Percentiles rank a stretch among this genome's conserved stretches.
phyloP scores from a whole-genome alignment of 1,140 invertebrate species.

The Marisa cornuarietis region DNA sequence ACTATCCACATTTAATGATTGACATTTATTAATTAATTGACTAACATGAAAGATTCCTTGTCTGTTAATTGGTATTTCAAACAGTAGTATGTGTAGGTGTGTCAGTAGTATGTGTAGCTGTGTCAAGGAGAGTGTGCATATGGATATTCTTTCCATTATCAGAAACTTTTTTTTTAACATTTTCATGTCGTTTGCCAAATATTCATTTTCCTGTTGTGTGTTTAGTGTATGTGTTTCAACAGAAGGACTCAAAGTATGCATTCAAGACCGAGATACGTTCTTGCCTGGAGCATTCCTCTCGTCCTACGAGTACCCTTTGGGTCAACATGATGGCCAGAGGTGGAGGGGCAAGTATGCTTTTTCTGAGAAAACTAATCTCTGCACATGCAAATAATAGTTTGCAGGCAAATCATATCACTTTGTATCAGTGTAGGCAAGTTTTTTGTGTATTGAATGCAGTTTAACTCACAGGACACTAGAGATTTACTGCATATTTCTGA shows the following conservation, averaged over 20 bases:
- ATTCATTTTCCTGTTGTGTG: conserved; percentile 27
- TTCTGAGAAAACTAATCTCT: neutral
- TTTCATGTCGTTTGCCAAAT: neutral
- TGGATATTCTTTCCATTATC: neutral
- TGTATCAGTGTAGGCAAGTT: no score
- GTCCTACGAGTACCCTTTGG: conserved; percentile 97
- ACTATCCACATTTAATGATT: neutral
- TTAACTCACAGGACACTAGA: no score
- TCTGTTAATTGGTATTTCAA: neutral
- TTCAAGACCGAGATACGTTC: conserved; percentile 97
- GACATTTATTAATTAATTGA: neutral
- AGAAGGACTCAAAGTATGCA: conserved; percentile 95
- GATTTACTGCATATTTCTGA: neutral
- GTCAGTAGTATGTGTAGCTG: neutral
- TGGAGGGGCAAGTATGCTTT: conserved; percentile 71
- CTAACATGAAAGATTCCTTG: neutral
- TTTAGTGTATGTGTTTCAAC: conserved; percentile 95
- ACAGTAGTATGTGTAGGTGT: neutral
- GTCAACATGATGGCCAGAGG: conserved; percentile 99
- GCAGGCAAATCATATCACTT: no score
- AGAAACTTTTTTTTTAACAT: neutral
- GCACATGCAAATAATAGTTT: no score
- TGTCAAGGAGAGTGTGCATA: neutral
- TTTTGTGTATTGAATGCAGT: no score
- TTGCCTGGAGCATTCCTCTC: conserved; percentile 89